These are phyloP conservation scores for Vicugna pacos DNA, from an alignment of 2,113 vertebrate species.

Conservation along the genomic window DNA sequence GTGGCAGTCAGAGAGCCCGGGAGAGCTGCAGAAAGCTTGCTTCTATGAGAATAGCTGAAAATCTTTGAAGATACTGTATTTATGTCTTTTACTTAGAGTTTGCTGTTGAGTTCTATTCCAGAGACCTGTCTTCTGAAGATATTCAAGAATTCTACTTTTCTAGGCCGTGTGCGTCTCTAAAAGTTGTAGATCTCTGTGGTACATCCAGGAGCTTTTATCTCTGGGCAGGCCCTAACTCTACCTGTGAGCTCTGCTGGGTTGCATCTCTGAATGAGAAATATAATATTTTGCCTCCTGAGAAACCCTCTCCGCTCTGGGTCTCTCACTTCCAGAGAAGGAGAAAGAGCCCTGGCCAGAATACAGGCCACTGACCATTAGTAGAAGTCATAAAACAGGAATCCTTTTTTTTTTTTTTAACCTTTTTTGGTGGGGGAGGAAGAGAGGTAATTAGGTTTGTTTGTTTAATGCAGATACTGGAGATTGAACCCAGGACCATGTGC, in stretches of 20 bases:
- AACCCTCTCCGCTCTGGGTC: neutral
- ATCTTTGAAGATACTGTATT: neutral
- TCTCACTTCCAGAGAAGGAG: neutral
- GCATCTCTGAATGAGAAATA: neutral
- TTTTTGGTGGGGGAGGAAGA: too few relatives aligned
- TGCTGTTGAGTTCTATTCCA: neutral
- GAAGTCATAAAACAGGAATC: neutral
- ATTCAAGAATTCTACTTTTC: neutral
- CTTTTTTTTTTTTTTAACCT: too few relatives aligned
- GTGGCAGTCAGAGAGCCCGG: neutral
- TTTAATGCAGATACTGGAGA: too few relatives aligned
- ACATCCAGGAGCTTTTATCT: neutral
- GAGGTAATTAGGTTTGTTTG: too few relatives aligned
- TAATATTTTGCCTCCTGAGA: neutral
- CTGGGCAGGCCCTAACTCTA: neutral
- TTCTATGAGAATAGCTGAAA: neutral
- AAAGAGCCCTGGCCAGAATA: neutral
- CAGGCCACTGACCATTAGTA: neutral
- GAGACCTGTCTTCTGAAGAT: neutral
- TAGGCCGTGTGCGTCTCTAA: neutral
- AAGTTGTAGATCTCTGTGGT: neutral
- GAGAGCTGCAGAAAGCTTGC: neutral
- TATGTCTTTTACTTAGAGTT: neutral
- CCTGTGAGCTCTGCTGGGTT: neutral
- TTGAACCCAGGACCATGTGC: too few relatives aligned